Evolutionary conservation across 1,140 invertebrate genomes (phyloP).

Genomic region (Penaeus indicus): DNA sequence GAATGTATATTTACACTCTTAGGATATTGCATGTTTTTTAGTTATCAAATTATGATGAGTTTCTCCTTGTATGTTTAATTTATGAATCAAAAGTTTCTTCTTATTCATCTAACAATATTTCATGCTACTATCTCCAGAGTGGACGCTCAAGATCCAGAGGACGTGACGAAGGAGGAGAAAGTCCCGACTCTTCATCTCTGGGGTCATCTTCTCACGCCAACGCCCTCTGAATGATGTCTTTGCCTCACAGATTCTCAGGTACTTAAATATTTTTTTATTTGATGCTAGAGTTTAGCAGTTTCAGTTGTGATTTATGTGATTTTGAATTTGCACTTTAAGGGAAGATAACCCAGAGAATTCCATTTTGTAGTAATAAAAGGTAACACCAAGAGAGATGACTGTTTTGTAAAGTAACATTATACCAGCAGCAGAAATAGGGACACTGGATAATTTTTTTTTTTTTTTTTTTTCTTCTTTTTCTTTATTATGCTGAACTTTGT

Average conservation of each 20-base stretch:
- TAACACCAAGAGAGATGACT: too few species aligned
- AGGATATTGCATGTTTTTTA: background rate
- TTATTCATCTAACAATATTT: background rate
- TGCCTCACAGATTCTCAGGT: conserved; percentile 53
- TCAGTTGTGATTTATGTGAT: too few species aligned
- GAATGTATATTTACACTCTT: background rate
- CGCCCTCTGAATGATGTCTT: conserved; percentile 58
- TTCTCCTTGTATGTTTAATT: background rate
- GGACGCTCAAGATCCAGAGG: conserved; percentile 65
- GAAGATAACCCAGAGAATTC: too few species aligned
- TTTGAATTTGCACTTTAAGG: too few species aligned
- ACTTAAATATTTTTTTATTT: background rate
- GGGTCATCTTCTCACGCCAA: conserved; percentile 69
- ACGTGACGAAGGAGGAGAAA: conserved; percentile 67
- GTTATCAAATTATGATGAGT: background rate
- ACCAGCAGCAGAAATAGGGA: too few species aligned
- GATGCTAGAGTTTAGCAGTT: background rate
- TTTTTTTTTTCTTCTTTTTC: background rate
- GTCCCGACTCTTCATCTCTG: conserved; percentile 67
- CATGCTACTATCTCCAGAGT: conserved; percentile 37
- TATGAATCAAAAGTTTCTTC: background rate
- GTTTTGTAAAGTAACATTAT: too few species aligned
- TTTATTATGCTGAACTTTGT: background rate
- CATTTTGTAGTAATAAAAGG: too few species aligned
- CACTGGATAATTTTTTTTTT: too few species aligned